These are phyloP conservation scores for Megaceryle torquata DNA, from an alignment of 2,113 vertebrate species.

Conservation along the genomic window DNA sequence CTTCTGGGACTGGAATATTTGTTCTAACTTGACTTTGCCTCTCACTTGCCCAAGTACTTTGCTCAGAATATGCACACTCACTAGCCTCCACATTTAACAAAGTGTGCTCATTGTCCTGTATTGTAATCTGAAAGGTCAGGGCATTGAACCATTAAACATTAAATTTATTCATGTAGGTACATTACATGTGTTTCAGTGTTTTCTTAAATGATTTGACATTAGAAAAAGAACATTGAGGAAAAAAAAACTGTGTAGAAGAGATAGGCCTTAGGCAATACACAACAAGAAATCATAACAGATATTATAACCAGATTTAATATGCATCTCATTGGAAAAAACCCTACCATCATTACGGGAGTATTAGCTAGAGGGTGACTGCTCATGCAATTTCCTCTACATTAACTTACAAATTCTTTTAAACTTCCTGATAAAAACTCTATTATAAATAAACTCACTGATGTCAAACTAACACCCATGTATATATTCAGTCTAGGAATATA, in stretches of 20 bases:
- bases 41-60: background rate
- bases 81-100: background rate
- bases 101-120: background rate
- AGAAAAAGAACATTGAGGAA: background rate
- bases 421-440: background rate
- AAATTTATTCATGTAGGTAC: slow-evolving; percentile 39
- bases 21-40: slow-evolving; percentile 24
- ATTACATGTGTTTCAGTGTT: slow-evolving; percentile 9
- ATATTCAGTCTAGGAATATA: background rate
- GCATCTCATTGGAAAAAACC: background rate
- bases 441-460: background rate
- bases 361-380: background rate
- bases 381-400: background rate
- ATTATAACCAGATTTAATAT: background rate
- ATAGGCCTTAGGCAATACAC: background rate
- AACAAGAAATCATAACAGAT: background rate
- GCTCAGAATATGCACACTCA: background rate
- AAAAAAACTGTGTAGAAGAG: background rate
- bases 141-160: slow-evolving; percentile 35
- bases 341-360: background rate
- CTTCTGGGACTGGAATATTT: slow-evolving; percentile 28
- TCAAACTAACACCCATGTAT: background rate
- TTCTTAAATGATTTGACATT: slow-evolving; percentile 33
- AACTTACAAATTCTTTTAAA: background rate
- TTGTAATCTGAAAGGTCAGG: slow-evolving; percentile 38